Evolutionary conservation across 1,140 invertebrate genomes (phyloP), one percentile per base, ranked within the genome.

Genomic region (Drosophila asahinai): DNA sequence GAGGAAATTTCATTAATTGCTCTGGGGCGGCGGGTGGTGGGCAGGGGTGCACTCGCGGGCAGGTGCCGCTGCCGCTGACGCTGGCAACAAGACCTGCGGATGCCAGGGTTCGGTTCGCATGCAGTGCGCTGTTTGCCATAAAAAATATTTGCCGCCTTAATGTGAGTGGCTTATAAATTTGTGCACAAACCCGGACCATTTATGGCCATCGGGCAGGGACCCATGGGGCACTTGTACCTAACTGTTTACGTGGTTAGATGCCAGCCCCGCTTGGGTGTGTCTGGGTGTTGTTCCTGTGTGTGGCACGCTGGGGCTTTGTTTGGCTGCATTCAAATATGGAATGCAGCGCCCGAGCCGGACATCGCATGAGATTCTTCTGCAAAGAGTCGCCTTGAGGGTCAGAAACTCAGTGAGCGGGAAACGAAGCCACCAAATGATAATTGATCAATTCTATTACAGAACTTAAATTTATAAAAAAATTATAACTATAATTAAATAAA

Each of bases 81-180:
- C 22, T 22, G 22, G 22, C 22, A 25, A 25, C 22, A 25, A 25
- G 22, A 25, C 22, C 22, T 25, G 22, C 22, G 22, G 22, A 25
- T 25, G 22, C 22, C 22, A 54, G 67, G 49, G 42, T n/a, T 54
- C 36, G n/a, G 63, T 36, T 52, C 40, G 62, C 80, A 72, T 67
- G 67, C 73, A 58, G 38, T 54, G 64, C 43, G 74, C 64, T 52
- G 74, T 77, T 68, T 68, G 84, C 80, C 81, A 89, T 87, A 87
- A 89, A 86, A 70, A 89, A 84, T 81, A 89, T 89, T 87, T 89
- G 68, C 84, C 83, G 84, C 83, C 83, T 83, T 83, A 89, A 87
- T 87, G 81, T 84, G 58, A 89, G 83, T 77, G 83, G 77, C 77
- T 89, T 89, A 89, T 89, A 87, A 87, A 87, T 87, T 87, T 89